These are phyloP conservation scores for Hypsibius dujardini DNA, from an alignment of 1,140 invertebrate species.

Conservation along the genomic window DNA sequence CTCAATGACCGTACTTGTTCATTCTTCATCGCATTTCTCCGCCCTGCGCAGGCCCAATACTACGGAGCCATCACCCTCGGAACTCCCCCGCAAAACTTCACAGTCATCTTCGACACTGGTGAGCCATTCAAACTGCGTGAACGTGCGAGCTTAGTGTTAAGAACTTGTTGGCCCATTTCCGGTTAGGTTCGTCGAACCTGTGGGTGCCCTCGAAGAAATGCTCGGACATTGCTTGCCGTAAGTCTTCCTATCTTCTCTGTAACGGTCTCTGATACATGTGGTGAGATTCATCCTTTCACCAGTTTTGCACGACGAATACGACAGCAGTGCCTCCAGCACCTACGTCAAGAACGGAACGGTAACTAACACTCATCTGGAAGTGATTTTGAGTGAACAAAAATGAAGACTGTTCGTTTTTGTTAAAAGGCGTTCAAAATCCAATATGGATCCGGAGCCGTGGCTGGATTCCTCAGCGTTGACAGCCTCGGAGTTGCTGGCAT, in stretches of 20 bases:
- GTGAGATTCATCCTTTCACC: no score
- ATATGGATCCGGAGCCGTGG: constrained; percentile 25
- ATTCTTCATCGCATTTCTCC: neutral
- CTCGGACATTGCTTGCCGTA: constrained; percentile 39
- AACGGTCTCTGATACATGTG: no score
- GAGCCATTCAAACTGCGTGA: no score
- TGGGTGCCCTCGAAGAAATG: constrained; percentile 40
- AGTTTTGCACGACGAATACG: constrained; percentile 20
- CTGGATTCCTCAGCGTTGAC: constrained; percentile 24
- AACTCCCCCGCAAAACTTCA: constrained; percentile 22
- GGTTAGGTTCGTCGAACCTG: constrained; percentile 36
- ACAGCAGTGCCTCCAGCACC: constrained; percentile 22
- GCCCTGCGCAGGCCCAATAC: constrained; percentile 22
- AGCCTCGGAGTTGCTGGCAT: neutral
- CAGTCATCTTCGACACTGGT: constrained; percentile 22
- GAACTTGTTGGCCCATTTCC: no score
- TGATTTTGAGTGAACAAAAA: no score
- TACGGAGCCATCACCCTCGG: constrained; percentile 21
- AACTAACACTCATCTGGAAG: no score
- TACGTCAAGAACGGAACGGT: constrained; percentile 22
- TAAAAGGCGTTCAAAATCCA: constrained; percentile 21
- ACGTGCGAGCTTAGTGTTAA: constrained; percentile 33
- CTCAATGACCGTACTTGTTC: no score
- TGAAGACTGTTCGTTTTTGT: no score
- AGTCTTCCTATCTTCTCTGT: constrained; percentile 23